Percentiles rank a stretch among this genome's conserved stretches.
Evolutionary conservation across 1,140 invertebrate species (phyloP).

Genomic region (Vanessa atalanta): DNA sequence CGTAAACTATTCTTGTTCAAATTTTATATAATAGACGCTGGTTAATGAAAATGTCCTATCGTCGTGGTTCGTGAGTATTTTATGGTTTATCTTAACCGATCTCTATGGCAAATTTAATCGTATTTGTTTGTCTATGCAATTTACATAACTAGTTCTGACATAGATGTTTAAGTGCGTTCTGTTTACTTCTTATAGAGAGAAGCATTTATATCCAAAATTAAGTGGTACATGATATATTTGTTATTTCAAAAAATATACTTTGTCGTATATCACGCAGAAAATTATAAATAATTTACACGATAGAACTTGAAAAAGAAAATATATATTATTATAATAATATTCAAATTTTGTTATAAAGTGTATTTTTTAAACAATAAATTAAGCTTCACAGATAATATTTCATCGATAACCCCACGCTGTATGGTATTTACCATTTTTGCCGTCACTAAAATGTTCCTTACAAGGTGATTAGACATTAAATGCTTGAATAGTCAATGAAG

Average conservation of each 20-base stretch:
- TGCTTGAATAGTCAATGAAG: conserved; percentile 23
- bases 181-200: conserved; percentile 25
- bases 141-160: conserved; percentile 40
- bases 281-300: neutral
- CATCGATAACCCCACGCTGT: conserved; percentile 14
- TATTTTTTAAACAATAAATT: neutral
- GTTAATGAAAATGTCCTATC: neutral
- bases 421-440: conserved; percentile 13
- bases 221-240: neutral
- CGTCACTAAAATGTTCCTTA: conserved; percentile 17
- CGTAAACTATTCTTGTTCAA: neutral
- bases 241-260: too few species aligned
- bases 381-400: conserved; percentile 16
- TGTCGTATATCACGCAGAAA: too few species aligned
- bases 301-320: neutral
- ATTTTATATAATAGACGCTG: neutral
- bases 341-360: neutral
- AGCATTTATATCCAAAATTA: conserved; percentile 13
- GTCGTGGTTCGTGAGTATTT: neutral
- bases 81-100: neutral
- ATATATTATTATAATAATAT: neutral
- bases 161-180: conserved; percentile 26
- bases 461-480: conserved; percentile 29
- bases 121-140: conserved; percentile 27
- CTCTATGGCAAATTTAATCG: conserved; percentile 1